Base-by-base conservation (phyloP, 2,888 invertebrate species). In the Drosophila aldrichi region DNA sequence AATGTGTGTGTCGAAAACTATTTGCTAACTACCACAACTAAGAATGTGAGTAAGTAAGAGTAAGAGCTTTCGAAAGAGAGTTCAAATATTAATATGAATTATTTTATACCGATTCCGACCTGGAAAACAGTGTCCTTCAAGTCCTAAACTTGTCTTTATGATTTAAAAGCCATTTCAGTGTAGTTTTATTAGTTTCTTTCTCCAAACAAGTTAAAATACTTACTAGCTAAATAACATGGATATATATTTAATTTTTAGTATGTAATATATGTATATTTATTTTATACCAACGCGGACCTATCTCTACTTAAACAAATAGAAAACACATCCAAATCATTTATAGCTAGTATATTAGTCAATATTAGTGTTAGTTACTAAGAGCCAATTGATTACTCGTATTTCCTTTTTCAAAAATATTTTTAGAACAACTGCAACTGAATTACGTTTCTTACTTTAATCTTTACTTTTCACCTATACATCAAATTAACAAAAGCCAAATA, bases 171-270 rank as follows among this genome's bases (percentile, higher is more conserved):
- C 58, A 68, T 40, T 57, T 41, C 25, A 57, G 32, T 48, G 44
- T 48, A 4, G 16, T 25, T 70, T 76, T 76, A 68, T 54, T 72
- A 29, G 3, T 12, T 20, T 52, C 51, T 32, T 32, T 20, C n/a
- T 41, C 51, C 41, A 36, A 62, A 58, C 25, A 72, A 77, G 48
- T 44, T 63, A n/a, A 75, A 55, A 52, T 70, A 69, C 77, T 77
- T 68, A 77, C 62, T 70, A 56, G 20, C 63, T 73, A 62, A 41
- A 51, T 67, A 68, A 59, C 49, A 63, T 63, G 46, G 4, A 18
- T 32, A 56, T 40, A 20, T 43, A 9, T 48, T 34, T 52, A 43
- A 3, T 16, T 18, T 32, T 38, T 43, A 25, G 25, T 34, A 41
- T 20, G 43, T 20, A 20, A 43, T 46, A 54, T 38, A 36, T 32